These are phyloP conservation scores for Xylota segnis DNA, from an alignment of 2,888 invertebrate genomes.

Conservation along the genomic window DNA sequence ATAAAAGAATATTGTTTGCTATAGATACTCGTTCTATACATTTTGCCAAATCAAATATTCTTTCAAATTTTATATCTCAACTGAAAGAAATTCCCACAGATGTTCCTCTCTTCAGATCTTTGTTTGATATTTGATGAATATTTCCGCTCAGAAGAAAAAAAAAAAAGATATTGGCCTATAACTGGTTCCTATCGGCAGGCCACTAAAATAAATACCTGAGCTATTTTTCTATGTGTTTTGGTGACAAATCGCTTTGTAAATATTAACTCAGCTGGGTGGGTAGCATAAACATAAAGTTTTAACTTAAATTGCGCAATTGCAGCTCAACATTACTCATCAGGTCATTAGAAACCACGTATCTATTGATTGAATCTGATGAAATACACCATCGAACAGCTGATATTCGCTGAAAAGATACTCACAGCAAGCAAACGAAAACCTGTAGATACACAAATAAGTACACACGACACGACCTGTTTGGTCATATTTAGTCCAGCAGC, in stretches of 20 bases:
- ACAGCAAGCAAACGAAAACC: conserved; percentile 27
- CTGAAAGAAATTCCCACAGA: conserved; percentile 61
- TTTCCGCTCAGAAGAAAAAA: conserved; percentile 59
- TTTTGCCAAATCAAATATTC: conserved; percentile 64
- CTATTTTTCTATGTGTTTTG: background rate
- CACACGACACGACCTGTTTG: conserved; percentile 63
- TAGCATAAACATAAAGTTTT: conserved; percentile 5
- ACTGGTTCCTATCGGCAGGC: conserved; percentile 30
- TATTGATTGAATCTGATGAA: conserved; percentile 24
- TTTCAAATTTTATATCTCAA: conserved; percentile 27
- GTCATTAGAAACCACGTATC: conserved; percentile 7
- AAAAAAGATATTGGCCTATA: conserved; percentile 45
- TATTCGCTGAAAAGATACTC: conserved; percentile 40
- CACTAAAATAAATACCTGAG: conserved; percentile 26
- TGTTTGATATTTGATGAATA: conserved; percentile 47
- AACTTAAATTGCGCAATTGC: conserved; percentile 8
- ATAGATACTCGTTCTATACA: background rate
- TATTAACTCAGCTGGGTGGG: conserved; percentile 63
- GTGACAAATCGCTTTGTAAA: conserved; percentile 39
- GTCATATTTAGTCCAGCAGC: conserved; percentile 75
- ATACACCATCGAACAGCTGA: conserved; percentile 65
- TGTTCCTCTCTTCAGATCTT: conserved; percentile 17
- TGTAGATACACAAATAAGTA: conserved; percentile 48
- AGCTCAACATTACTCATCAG: conserved; percentile 8
- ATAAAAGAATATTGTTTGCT: conserved; percentile 16